A percentile compares a stretch with the other conserved stretches of the same genome.
phyloP scores from a whole-genome alignment of 1,140 invertebrate species.

The Drosophila dunni region DNA sequence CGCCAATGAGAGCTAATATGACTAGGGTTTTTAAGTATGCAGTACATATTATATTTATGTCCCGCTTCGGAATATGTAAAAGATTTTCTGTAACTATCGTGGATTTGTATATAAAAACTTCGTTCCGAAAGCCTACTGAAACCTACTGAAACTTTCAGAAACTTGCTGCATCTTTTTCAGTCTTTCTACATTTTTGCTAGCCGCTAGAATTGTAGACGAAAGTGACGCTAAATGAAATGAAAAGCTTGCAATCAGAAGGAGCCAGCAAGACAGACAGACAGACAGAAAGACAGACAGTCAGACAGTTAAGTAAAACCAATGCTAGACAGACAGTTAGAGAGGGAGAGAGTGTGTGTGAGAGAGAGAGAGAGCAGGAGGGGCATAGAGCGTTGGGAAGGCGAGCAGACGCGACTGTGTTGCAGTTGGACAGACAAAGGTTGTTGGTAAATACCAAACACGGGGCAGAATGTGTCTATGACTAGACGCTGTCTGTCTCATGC shows the following conservation, averaged over 20 bases:
- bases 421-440: conserved; percentile 47
- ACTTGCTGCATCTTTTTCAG: too few species aligned
- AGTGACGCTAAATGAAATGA: conserved; percentile 11
- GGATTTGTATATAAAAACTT: too few species aligned
- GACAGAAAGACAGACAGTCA: conserved; percentile 25
- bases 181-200: too few species aligned
- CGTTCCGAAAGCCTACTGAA: too few species aligned
- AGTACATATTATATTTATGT: too few species aligned
- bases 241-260: conserved; percentile 30
- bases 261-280: conserved; percentile 27
- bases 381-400: conserved; percentile 1
- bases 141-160: too few species aligned
- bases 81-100: too few species aligned
- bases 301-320: conserved; percentile 60
- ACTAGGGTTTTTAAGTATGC: too few species aligned
- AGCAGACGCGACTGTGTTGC: not conserved
- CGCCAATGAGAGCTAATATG: too few species aligned
- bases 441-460: conserved; percentile 50
- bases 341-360: conserved; percentile 12
- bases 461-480: conserved; percentile 48
- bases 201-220: too few species aligned
- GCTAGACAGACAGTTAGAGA: conserved; percentile 51
- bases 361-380: conserved; percentile 14
- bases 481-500: conserved; percentile 41
- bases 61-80: too few species aligned